Conservation (phyloP, 1,140 invertebrate species). For the Gryon sp. region DNA sequence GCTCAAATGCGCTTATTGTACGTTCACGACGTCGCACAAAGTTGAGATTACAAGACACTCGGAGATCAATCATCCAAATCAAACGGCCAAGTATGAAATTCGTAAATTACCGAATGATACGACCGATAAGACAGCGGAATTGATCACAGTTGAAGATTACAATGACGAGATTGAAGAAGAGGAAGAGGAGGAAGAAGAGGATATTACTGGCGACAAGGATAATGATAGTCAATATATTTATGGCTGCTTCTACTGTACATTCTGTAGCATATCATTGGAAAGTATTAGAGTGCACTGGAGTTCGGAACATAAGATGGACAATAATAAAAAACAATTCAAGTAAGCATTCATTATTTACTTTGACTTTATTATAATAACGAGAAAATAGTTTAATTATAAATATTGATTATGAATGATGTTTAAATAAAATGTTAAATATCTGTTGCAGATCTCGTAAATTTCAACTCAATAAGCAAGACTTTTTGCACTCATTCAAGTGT, state of each 20-base stretch:
- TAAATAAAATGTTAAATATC: too few relatives aligned
- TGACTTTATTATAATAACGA: background rate
- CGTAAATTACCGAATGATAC: background rate
- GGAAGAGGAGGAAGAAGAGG: slow-evolving; percentile 53
- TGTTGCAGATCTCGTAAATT: slow-evolving; percentile 28
- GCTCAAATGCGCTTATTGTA: slow-evolving; percentile 71
- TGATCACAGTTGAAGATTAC: slow-evolving; percentile 39
- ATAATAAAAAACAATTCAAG: slow-evolving; percentile 32
- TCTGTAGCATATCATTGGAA: slow-evolving; percentile 60
- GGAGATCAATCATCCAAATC: slow-evolving; percentile 68
- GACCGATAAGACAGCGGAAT: background rate
- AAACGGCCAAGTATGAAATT: slow-evolving; percentile 59
- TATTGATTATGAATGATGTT: too few relatives aligned
- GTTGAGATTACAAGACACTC: slow-evolving; percentile 71
- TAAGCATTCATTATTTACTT: slow-evolving; percentile 9
- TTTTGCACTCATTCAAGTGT: slow-evolving; percentile 30
- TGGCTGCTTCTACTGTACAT: slow-evolving; percentile 68
- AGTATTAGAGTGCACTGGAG: slow-evolving; percentile 67
- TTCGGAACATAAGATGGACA: slow-evolving; percentile 49
- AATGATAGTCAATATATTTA: slow-evolving; percentile 48
- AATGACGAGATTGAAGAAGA: slow-evolving; percentile 45
- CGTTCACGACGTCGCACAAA: slow-evolving; percentile 59
- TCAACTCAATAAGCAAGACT: slow-evolving; percentile 1
- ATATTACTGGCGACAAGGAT: background rate
- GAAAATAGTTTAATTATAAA: too few relatives aligned